These are phyloP conservation scores for Harmothoe impar DNA, from an alignment of 2,888 invertebrate species.

Conservation along the genomic window DNA sequence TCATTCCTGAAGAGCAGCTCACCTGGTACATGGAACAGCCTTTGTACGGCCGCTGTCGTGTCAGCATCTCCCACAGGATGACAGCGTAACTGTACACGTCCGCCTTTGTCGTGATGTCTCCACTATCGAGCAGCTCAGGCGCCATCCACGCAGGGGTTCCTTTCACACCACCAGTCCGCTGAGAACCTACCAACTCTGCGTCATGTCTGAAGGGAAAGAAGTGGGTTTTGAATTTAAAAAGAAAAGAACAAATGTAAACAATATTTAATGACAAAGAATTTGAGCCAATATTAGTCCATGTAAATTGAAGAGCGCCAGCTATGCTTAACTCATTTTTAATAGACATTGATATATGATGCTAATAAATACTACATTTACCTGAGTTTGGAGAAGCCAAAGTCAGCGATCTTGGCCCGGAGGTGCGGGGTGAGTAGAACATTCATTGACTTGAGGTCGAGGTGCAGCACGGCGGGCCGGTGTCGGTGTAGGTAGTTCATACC, in stretches of 20 bases:
- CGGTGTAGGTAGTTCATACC: conserved; percentile 81
- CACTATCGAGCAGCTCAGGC: conserved; percentile 79
- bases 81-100: conserved; percentile 81
- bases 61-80: conserved; percentile 82
- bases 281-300: too few relatives aligned
- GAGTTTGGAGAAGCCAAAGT: conserved; percentile 82
- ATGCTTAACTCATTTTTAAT: too few relatives aligned
- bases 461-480: conserved; percentile 78
- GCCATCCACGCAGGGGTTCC: conserved; percentile 81
- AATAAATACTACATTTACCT: conserved; percentile 71
- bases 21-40: conserved; percentile 80
- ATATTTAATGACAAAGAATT: too few relatives aligned
- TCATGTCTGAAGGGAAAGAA: conserved; percentile 75
- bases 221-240: too few relatives aligned
- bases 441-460: conserved; percentile 80
- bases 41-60: conserved; percentile 77
- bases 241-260: too few relatives aligned
- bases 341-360: too few relatives aligned
- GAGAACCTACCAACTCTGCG: conserved; percentile 73
- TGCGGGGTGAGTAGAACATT: conserved; percentile 78
- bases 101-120: conserved; percentile 78
- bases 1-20: not conserved
- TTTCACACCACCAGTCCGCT: conserved; percentile 66
- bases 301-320: too few relatives aligned
- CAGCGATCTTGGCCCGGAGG: conserved; percentile 79